These are phyloP conservation scores for Monopterus albus DNA, from an alignment of 2,113 vertebrate genomes.

Conservation along the genomic window DNA sequence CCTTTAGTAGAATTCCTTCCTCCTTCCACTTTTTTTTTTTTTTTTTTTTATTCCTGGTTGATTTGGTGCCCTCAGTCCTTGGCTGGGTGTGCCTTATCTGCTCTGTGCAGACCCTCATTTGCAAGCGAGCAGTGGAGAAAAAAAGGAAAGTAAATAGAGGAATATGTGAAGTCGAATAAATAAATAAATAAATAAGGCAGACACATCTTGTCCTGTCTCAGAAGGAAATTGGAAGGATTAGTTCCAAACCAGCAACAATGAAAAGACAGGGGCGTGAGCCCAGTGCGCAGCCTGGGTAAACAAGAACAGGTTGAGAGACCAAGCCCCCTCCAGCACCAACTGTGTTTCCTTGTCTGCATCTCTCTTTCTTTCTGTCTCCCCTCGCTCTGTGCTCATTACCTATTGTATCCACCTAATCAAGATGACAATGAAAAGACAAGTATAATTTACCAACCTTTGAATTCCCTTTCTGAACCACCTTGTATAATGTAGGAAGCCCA, in stretches of 20 bases:
- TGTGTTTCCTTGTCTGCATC: slow-evolving; percentile 12
- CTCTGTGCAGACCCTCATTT: slow-evolving; percentile 82
- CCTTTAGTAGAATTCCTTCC: slow-evolving; percentile 64
- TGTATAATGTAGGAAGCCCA: slow-evolving; percentile 61
- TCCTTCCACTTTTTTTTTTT: slow-evolving; percentile 30
- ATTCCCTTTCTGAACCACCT: slow-evolving; percentile 66
- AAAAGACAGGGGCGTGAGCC: slow-evolving; percentile 77
- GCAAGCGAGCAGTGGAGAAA: slow-evolving; percentile 70
- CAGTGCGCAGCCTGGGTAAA: slow-evolving; percentile 76
- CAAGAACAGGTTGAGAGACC: slow-evolving; percentile 68
- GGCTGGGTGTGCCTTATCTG: slow-evolving; percentile 82
- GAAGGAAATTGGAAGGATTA: slow-evolving; percentile 84
- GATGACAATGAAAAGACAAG: slow-evolving; percentile 70
- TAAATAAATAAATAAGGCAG: slow-evolving; percentile 80
- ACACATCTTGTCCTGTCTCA: slow-evolving; percentile 81
- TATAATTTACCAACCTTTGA: slow-evolving; percentile 70
- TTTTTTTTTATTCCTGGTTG: slow-evolving; percentile 68
- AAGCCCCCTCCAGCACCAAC: slow-evolving; percentile 46
- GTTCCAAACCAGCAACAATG: slow-evolving; percentile 83
- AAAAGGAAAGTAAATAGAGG: slow-evolving; percentile 71
- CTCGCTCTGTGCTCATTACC: slow-evolving; percentile 54
- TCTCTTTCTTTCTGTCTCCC: neutral
- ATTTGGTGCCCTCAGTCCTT: slow-evolving; percentile 79
- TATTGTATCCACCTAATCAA: slow-evolving; percentile 64
- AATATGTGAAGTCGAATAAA: slow-evolving; percentile 79